Evolutionary conservation across 2,888 invertebrate genomes (phyloP), one percentile per base, ranked within the genome.

Genomic region (Melanostoma scalare): DNA sequence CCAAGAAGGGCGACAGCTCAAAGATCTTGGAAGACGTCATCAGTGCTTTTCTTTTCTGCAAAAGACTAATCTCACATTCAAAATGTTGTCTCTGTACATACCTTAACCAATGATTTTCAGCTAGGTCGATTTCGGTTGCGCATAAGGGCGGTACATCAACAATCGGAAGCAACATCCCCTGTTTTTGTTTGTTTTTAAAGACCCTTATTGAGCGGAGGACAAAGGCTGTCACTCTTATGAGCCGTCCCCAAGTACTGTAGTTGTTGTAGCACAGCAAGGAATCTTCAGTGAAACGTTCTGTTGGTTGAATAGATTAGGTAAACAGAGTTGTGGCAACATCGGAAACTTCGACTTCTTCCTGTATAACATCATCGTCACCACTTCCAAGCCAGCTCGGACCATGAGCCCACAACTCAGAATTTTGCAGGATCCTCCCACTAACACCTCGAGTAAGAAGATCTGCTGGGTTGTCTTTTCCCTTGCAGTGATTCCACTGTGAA

Each of bases 371-470:
- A n/a, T 55, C 30, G 31, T 56, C 38, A 30, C 30, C 38, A 9
- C 33, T 4, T 31, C 8, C 3, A 33, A 73, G 36, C 73, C 55
- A 38, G 2, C 48, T n/a, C 5, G 48, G 63, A 4, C 55, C 63
- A 53, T 73, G 53, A 8, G 63, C 73, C 63, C 46, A 73, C 5
- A 48, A 10, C 9, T 10, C 4, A 48, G 40, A 48, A 2, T 40
- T 73, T 40, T 20, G 31, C 6, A 75, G 44, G 8, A 36, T 8
- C 3, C 20, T 38, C 4, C 44, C 67, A 36, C 36, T n/a, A 36
- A 67, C 4, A 3, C 60, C 71, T 40, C 72, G 38, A 4, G 72
- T 73, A 4, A 63, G 44, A 6, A 72, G 42, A 42, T 61, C 61
- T 9, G 53, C 61, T 10, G 72, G 53, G 50, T 72, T 72, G 3